Base-by-base conservation (phyloP, 2,113 vertebrate genomes). In the Pelobates fuscus region DNA sequence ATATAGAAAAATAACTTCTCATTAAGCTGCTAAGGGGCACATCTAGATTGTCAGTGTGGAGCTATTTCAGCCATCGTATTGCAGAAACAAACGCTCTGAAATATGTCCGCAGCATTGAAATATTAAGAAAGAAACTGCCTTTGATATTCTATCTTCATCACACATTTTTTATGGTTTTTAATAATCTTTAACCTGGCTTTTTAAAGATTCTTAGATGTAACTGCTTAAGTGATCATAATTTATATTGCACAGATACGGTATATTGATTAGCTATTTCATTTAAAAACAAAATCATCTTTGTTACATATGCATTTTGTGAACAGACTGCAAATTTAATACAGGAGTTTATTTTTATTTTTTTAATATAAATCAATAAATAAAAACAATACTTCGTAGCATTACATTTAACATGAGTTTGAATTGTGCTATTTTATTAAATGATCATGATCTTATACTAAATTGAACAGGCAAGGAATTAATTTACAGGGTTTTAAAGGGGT, bases 1-100 rank as follows among this genome's bases (percentile, higher is more conserved):
- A 68, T 61, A 68, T 60, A 68, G 65, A 77, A 68, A 74, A 60
- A 68, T 77, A 77, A 52, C 73, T 77, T 77, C 55, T 77, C 57
- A 68, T 68, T 67, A 77, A 66, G n/a, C 46, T 67, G 59, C 62
- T 65, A 12, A 65, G 20, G 60, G 27, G 60, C 55, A 52, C 20
- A 17, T 68, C 30, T 1, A 52, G 55, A 52, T 77, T 37, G 66
- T 60, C 26, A 24, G 17, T 49, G 32, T 52, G 15, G 44, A 68
- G 73, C 57, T 68, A 46, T 54, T 46, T 37, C 25, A 30, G 25
- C 58, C 29, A 25, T 24, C 12, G 26, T 29, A 23, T 60, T 44
- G 32, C 54, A 30, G 70, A 12, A 37, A 57, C 58, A 30, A 75
- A 43, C 5, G 44, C 46, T 2, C n/a, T 21, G 27, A 26, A 60